Base-by-base conservation (phyloP, 2,797 vertebrate genomes). In the Sternarchorhynchus goeldii region DNA sequence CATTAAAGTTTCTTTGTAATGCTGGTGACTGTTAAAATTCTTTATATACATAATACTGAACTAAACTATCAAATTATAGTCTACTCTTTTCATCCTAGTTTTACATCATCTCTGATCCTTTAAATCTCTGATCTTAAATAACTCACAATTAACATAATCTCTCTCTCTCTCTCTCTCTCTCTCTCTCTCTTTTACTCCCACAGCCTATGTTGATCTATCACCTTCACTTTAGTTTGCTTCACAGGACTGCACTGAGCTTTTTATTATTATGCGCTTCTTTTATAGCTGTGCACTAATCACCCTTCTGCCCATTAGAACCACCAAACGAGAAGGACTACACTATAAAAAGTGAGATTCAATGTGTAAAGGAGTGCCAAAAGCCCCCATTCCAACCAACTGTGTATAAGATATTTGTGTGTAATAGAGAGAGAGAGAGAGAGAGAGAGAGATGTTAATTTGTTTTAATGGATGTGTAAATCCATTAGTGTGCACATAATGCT, bases 301-400 rank as follows among this genome's bases (percentile, higher is more conserved):
- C 32, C 18, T 62, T 36, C 70, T 6, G 10, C 18, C 31, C 31
- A 18, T 73, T 59, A 63, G 62, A n/a, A 10, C 66, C 55, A 57
- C 18, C 59, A 57, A 34, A 81, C n/a, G 56, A 81, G 67, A 83
- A 73, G 41, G 32, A 65, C 53, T 75, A 17, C 6, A 63, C 16
- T 36, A 64, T 36, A 16, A 57, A 68, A 67, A 68, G 72, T 69
- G 21, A 60, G 71, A 63, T 7, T 31, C 31, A 50, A 18, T 20
- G 25, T 12, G 31, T 57, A 31, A 25, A 68, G 50, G 45, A 67
- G 78, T 77, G 45, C 76, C 64, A n/a, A 59, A 39, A 55, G 18
- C 29, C 39, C n/a, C 10, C 58, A 36, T 56, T 70, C 31, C 58
- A 55, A 55, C 20, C 4, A 55, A 50, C 20, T 67, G 8, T 25